Evolutionary conservation across 2,888 invertebrate species (phyloP).

Genomic region (Ctenicera cuprea): DNA sequence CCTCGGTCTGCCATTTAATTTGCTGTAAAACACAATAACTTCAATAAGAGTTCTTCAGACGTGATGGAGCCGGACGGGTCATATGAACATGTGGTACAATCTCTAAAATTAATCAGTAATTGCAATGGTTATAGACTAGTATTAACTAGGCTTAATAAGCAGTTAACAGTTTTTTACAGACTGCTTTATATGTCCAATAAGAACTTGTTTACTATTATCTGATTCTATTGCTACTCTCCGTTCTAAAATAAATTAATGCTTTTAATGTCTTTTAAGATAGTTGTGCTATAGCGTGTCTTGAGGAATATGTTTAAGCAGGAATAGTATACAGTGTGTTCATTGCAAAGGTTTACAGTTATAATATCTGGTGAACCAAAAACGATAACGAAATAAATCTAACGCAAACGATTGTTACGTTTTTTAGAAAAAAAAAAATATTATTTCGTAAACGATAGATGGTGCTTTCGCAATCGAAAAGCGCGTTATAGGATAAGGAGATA

Average conservation of each 20-base stretch:
- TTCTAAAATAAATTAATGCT: not conserved
- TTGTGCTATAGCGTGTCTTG: too few species aligned
- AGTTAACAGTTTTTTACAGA: conserved; percentile 22
- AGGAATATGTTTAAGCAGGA: too few species aligned
- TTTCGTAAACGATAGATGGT: too few species aligned
- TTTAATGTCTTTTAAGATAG: not conserved
- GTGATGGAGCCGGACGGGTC: not conserved
- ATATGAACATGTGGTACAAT: conserved; percentile 26
- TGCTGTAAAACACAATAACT: too few species aligned
- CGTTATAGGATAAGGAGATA: too few species aligned
- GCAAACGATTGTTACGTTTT: too few species aligned
- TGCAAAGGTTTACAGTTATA: too few species aligned
- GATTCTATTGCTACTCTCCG: not conserved
- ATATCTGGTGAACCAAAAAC: too few species aligned
- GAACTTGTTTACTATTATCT: not conserved
- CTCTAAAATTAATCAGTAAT: conserved; percentile 34
- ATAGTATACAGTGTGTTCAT: too few species aligned
- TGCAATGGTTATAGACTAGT: conserved; percentile 15
- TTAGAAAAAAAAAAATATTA: too few species aligned
- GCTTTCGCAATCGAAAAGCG: too few species aligned
- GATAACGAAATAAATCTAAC: too few species aligned
- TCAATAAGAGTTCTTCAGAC: not conserved
- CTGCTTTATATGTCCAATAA: conserved; percentile 1
- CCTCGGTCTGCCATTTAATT: not conserved
- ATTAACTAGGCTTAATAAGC: conserved; percentile 21